Evolutionary conservation across 2,888 invertebrate genomes (phyloP).

Genomic region (Hyposoter dolosus): DNA sequence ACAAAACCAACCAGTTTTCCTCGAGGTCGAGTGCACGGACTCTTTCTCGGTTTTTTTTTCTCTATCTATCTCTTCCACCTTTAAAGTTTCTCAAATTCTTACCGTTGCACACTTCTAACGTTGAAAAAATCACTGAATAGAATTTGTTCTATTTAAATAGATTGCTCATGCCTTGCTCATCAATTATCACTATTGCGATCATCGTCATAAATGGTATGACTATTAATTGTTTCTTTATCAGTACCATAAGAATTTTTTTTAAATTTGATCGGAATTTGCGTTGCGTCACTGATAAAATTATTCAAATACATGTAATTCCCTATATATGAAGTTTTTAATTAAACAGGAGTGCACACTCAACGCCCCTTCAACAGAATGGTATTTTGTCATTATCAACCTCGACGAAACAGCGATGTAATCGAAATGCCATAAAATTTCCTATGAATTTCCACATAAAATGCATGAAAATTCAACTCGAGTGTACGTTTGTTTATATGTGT

Average conservation of each 20-base stretch:
- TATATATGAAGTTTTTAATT: not conserved
- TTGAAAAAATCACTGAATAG: not conserved
- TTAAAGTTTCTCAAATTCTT: slow-evolving; percentile 34
- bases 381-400: not conserved
- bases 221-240: not conserved
- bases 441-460: not conserved
- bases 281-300: not conserved
- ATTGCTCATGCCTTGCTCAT: not conserved
- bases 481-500: not conserved
- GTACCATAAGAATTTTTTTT: not conserved
- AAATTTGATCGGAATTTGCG: not conserved
- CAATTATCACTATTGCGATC: not conserved
- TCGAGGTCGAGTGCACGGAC: slow-evolving; percentile 52
- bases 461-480: not conserved
- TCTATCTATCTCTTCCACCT: slow-evolving; percentile 19
- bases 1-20: slow-evolving; percentile 63
- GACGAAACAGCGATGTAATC: not conserved
- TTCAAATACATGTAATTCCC: not conserved
- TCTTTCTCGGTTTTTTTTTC: slow-evolving; percentile 5
- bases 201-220: not conserved
- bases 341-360: not conserved
- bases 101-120: slow-evolving; percentile 2
- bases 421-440: not conserved
- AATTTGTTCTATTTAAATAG: not conserved
- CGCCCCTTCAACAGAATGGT: not conserved